Evolutionary conservation across 2,797 vertebrate genomes (phyloP).

Genomic region (Dicrostonyx torquatus): DNA sequence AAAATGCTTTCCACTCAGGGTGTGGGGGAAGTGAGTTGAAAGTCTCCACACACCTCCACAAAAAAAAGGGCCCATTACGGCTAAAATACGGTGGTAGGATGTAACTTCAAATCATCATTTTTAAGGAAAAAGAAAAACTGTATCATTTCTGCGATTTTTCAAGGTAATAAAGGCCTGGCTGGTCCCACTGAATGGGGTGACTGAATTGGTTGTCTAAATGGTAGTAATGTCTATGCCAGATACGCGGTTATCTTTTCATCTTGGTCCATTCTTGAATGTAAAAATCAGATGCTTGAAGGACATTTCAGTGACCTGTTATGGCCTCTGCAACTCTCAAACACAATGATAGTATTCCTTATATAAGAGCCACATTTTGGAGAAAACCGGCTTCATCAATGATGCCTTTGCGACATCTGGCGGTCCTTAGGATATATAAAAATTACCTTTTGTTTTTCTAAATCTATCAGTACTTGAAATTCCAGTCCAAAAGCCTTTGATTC

Average conservation of each 20-base stretch:
- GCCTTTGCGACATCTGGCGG: slow-evolving; percentile 99
- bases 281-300: slow-evolving; percentile 99
- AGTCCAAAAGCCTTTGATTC: slow-evolving; percentile 96
- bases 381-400: slow-evolving; percentile 91
- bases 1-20: slow-evolving; percentile 66
- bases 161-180: slow-evolving; percentile 85
- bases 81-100: slow-evolving; percentile 61
- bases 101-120: slow-evolving; percentile 67
- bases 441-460: slow-evolving; percentile 87
- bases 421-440: slow-evolving; percentile 90
- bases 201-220: slow-evolving; percentile 90
- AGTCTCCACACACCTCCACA: slow-evolving; percentile 54
- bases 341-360: slow-evolving; percentile 92
- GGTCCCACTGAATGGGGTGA: slow-evolving; percentile 87
- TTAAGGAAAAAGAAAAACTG: slow-evolving; percentile 72
- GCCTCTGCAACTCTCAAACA: slow-evolving; percentile 91
- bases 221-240: slow-evolving; percentile 92
- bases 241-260: slow-evolving; percentile 93
- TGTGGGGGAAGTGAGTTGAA: slow-evolving; percentile 62
- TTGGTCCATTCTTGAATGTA: slow-evolving; percentile 93
- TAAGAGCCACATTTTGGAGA: slow-evolving; percentile 95
- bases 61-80: slow-evolving; percentile 66
- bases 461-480: slow-evolving; percentile 87
- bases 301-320: slow-evolving; percentile 98
- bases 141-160: slow-evolving; percentile 80